Base-by-base conservation (phyloP, 2,888 invertebrate species). In the Amphipyra berbera region DNA sequence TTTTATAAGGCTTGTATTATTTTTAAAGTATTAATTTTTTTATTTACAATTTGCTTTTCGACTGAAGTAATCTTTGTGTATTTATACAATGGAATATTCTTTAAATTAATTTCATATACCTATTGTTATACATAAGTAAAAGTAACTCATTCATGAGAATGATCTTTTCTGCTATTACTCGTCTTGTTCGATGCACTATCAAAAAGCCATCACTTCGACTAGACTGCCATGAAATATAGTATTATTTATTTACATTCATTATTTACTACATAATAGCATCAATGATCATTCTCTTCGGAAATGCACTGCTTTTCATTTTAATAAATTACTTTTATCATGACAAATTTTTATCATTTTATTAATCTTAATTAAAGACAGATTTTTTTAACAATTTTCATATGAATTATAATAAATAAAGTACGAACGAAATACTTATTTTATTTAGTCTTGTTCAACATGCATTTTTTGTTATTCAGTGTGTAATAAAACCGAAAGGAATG, bases 341-440 rank as follows among this genome's bases (percentile, higher is more conserved):
- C 86, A 90, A 87, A 80, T 81, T 83, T 84, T 86, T 84, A 89
- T 88, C 82, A 86, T 83, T 86, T 87, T 90, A 88, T 88, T 86
- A 79, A 81, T 83, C 76, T 86, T 87, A 87, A 87, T 90, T 91
- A 92, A 93, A 93, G 93, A 93, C 93, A 93, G 76, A 89, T 92
- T 92, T 90, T 90, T 77, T 90, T 86, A 88, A 90, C 87, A 86
- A 87, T 91, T 92, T 93, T 93, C 92, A 90, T 90, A 92, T 86
- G 87, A 91, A 93, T 92, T 92, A 93, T 93, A 21, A 21, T 21
- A 21, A 21, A 93, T 91, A 90, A 91, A 91, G 91, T 89, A 86
- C 85, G 86, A 88, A 78, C 55, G 88, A 86, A 82, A 74, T 75
- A 70, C 68, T 78, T 63, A 76, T 79, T 78, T 82, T 83, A 81